Base-by-base conservation (phyloP, 1,140 invertebrate species). In the Orius laevigatus region DNA sequence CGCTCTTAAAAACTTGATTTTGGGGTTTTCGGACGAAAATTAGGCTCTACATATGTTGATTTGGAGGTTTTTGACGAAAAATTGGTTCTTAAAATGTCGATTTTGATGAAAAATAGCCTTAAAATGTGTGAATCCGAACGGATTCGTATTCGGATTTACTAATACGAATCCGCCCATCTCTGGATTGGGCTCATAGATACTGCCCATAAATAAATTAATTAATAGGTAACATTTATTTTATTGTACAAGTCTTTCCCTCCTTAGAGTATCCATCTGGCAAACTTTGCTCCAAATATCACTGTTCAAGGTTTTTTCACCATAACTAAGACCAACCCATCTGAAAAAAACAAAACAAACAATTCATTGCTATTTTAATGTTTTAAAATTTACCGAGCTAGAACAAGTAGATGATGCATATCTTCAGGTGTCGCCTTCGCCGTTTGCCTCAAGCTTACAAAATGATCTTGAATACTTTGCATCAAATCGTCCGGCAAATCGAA, bases 321-420 rank as follows among this genome's bases (percentile, higher is more conserved):
- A 63, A 0, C 79, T 81, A n/a, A 88, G 60, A 25, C 78, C 73
- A 42, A 86, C 64, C 1, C 85, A 64, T 48, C 84, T 65, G 20
- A 15, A 51, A n/a, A 8, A 33, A 42, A n/a, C n/a, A n/a, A n/a
- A n/a, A n/a, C n/a, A n/a, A n/a, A n/a, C 3, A 25, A 25, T 25
- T 25, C 3, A 25, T 25, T 4, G 25, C 25, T 4, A 25, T 8
- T 25, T 3, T 8, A 25, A 25, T 4, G 8, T 5, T 48, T 33
- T 20, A n/a, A 8, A 31, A 50, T 33, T 52, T 52, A 67, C 64
- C 66, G 70, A 0, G 81, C 75, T 3, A 89, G 61, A 10, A 85
- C 78, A 43, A 92, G 65, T 12, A 85, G 63, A 5, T 69, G 59
- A 59, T 91, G 84, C 45, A 92, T 69, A 67, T 88, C 80, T 50